Evolutionary conservation across 92 coral and sea anemone species (phyloP).

Genomic region (Porites divaricata): DNA sequence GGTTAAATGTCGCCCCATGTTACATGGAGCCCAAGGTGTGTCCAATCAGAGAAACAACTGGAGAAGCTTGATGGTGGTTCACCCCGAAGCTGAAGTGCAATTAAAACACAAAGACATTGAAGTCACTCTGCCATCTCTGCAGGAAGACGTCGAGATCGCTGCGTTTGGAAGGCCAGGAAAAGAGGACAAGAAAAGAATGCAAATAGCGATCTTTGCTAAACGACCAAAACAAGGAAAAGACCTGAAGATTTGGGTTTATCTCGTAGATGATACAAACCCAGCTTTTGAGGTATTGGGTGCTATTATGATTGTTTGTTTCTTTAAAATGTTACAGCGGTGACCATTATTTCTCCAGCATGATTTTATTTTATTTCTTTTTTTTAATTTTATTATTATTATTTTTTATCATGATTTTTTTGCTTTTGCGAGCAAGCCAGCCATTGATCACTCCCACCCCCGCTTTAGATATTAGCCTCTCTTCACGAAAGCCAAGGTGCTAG

Average conservation of each 20-base stretch:
- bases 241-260: conserved; percentile 15
- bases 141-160: conserved; percentile 20
- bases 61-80: conserved; percentile 7
- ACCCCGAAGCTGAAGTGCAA: conserved; percentile 11
- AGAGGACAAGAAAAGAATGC: conserved; percentile 40
- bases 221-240: conserved; percentile 5
- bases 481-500: no score
- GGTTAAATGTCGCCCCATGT: not conserved
- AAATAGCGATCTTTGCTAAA: conserved; percentile 34
- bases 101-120: conserved; percentile 21
- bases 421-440: no score
- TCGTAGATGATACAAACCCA: conserved; percentile 13
- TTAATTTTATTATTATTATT: no score
- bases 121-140: not conserved
- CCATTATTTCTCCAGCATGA: no score
- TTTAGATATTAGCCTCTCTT: no score
- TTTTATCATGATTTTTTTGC: no score
- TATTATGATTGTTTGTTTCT: not conserved
- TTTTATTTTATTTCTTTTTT: no score
- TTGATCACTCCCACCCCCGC: no score
- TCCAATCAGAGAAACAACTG: not conserved
- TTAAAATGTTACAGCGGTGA: no score
- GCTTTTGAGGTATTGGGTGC: conserved; percentile 9
- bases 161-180: conserved; percentile 19
- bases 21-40: not conserved